A percentile compares a stretch with the other conserved stretches of the same genome.
Evolutionary conservation across 2,113 vertebrate genomes (phyloP).

Genomic region (Pituophis catenifer): DNA sequence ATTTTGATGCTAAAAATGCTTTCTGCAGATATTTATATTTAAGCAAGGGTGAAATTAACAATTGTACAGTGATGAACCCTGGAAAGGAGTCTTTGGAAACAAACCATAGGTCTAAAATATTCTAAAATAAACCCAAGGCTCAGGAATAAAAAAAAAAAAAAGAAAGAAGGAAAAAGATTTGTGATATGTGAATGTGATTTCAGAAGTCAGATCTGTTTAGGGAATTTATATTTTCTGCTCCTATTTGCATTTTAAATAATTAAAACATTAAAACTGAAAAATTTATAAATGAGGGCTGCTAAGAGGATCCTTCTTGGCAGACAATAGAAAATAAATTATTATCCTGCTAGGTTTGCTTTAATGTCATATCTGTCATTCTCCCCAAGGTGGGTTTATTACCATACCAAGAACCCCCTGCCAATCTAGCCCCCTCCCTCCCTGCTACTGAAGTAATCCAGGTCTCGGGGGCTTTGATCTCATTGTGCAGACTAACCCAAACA

Average conservation of each 20-base stretch:
- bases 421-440: constrained; percentile 21
- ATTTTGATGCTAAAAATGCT: constrained; percentile 20
- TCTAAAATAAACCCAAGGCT: constrained; percentile 6
- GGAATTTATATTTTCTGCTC: constrained; percentile 72
- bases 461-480: constrained; percentile 66
- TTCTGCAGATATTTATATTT: not conserved
- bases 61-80: constrained; percentile 18
- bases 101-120: constrained; percentile 16
- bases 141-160: not conserved
- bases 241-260: constrained; percentile 87
- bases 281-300: constrained; percentile 76
- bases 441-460: constrained; percentile 53
- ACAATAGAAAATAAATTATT: constrained; percentile 71
- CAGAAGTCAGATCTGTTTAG: constrained; percentile 63
- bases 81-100: constrained; percentile 16
- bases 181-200: constrained; percentile 33
- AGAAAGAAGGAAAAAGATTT: constrained; percentile 22
- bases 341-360: constrained; percentile 62
- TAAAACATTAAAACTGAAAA: constrained; percentile 82
- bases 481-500: constrained; percentile 74
- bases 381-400: constrained; percentile 65
- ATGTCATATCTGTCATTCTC: constrained; percentile 74
- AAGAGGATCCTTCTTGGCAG: constrained; percentile 71
- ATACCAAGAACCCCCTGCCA: constrained; percentile 52
- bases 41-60: constrained; percentile 18